A percentile compares a stretch with the other conserved stretches of the same genome.
These are phyloP conservation scores for Alethe diademata DNA, from an alignment of 2,113 vertebrate genomes.

Conservation along the genomic window DNA sequence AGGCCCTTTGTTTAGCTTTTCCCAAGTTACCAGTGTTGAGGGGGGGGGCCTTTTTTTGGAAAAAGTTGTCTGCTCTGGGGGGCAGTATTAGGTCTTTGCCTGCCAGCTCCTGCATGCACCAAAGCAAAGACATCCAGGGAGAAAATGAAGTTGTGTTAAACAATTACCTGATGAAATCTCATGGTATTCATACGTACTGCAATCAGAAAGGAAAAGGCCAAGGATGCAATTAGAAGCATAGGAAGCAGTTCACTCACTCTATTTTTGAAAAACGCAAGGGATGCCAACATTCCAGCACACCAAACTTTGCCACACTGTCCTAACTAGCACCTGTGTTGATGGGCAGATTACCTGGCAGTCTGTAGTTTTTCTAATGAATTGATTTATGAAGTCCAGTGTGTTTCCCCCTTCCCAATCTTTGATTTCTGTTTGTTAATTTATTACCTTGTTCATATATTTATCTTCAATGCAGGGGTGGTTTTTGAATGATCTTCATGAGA, in stretches of 20 bases:
- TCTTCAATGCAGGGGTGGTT: not conserved
- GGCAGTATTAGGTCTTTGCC: not conserved
- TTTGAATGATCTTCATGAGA: not conserved
- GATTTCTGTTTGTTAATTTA: not conserved
- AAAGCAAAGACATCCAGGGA: not conserved
- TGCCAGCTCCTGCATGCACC: not conserved
- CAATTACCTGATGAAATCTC: not conserved
- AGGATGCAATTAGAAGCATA: not conserved
- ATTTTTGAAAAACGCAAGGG: not conserved
- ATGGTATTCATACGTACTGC: not conserved
- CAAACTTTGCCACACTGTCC: not conserved
- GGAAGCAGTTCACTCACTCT: not conserved
- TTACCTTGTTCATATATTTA: not conserved
- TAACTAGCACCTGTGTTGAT: not conserved
- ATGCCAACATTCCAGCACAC: not conserved
- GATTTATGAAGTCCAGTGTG: not conserved
- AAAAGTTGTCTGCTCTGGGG: not conserved
- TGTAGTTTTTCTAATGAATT: not conserved
- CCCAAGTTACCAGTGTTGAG: not conserved
- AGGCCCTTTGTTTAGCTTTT: not conserved
- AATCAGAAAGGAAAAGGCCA: conserved; percentile 11
- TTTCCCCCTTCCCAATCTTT: not conserved
- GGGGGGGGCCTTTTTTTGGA: not conserved
- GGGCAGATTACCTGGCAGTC: not conserved
- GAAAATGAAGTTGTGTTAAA: not conserved